Percentiles rank a stretch among this genome's conserved stretches.
Conservation (phyloP, 1,140 invertebrate species). For the Drosophila grimshawi region DNA sequence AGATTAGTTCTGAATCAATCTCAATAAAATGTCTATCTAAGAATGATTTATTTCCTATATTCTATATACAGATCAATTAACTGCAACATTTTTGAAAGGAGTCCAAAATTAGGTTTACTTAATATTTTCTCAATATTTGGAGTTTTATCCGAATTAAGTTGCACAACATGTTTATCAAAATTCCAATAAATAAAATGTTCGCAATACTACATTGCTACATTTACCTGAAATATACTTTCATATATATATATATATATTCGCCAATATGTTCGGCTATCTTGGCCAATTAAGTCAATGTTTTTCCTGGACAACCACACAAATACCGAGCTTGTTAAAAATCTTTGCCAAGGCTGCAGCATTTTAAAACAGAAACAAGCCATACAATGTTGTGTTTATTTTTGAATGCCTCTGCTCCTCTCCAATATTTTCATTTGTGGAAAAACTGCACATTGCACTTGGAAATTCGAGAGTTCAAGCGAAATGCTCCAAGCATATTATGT, state of each 20-base stretch:
- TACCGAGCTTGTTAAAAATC: slow-evolving; percentile 1
- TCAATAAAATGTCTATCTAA: too few species aligned
- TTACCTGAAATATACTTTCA: background rate
- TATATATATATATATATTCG: too few species aligned
- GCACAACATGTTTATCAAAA: too few species aligned
- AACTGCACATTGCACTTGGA: slow-evolving; percentile 2
- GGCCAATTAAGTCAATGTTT: slow-evolving; percentile 7
- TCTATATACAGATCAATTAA: too few species aligned
- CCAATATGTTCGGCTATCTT: background rate
- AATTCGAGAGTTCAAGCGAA: background rate
- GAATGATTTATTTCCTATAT: too few species aligned
- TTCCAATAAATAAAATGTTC: too few species aligned
- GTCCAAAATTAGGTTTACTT: too few species aligned
- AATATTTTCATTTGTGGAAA: slow-evolving; percentile 16
- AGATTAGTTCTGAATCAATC: too few species aligned
- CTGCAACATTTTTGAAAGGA: too few species aligned
- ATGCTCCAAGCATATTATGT: slow-evolving; percentile 2
- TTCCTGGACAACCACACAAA: background rate
- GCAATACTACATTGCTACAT: too few species aligned
- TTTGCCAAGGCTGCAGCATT: slow-evolving; percentile 5
- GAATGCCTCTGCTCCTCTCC: background rate
- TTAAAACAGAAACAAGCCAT: slow-evolving; percentile 8
- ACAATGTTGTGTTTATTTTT: slow-evolving; percentile 23
- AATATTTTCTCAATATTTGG: too few species aligned
- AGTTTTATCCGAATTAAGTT: too few species aligned